Conservation (phyloP, 2,797 vertebrate species). For the Danionella dracula region DNA sequence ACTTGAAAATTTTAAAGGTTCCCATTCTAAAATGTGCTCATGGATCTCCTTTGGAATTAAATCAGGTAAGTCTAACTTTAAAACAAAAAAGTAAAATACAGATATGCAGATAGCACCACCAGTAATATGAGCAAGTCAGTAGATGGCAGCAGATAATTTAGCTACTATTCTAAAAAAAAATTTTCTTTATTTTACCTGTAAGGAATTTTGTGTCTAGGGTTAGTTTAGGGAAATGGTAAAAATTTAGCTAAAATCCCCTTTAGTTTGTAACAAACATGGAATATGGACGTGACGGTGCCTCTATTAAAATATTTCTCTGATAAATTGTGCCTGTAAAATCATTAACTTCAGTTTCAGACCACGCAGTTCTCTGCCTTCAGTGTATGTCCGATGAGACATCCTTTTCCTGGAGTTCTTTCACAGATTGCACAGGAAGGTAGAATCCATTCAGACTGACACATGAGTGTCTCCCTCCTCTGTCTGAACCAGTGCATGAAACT, state of each 20-base stretch:
- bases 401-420: too few relatives aligned
- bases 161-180: neutral
- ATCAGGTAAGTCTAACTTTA: too few relatives aligned
- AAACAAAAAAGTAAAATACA: too few relatives aligned
- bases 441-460: slow-evolving; percentile 13
- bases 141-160: slow-evolving; percentile 54
- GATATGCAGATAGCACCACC: too few relatives aligned
- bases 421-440: slow-evolving; percentile 21
- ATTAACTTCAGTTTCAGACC: neutral
- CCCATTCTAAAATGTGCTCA: too few relatives aligned
- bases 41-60: too few relatives aligned
- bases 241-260: too few relatives aligned
- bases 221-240: too few relatives aligned
- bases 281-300: neutral
- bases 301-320: neutral
- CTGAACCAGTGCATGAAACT: slow-evolving; percentile 39
- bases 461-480: slow-evolving; percentile 13
- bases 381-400: too few relatives aligned
- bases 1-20: too few relatives aligned
- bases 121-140: slow-evolving; percentile 44
- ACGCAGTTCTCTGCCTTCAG: neutral
- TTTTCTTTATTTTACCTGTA: neutral
- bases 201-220: too few relatives aligned
- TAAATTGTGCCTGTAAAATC: neutral
- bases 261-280: too few relatives aligned